Base-by-base conservation (phyloP, 2,113 vertebrate species). In the Otocyon megalotis region DNA sequence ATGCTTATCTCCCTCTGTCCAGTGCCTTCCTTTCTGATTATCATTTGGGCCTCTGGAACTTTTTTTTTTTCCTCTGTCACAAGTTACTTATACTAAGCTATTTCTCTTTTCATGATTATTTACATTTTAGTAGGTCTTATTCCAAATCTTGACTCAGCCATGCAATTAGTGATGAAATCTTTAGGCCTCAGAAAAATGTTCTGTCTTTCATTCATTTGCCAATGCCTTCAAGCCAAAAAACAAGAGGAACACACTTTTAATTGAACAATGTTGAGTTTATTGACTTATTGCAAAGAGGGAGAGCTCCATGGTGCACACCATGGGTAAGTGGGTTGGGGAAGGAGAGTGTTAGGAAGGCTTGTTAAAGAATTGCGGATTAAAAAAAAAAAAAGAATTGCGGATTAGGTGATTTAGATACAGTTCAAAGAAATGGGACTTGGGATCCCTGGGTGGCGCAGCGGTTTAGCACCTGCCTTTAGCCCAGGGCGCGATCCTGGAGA, bases 91-190 rank as follows among this genome's bases (percentile, higher is more conserved):
- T 17, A 56, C 24, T 88, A 76, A 72, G n/a, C 19, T 69, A 30
- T 76, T 69, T 93, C 76, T 26, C 71, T 80, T 26, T 65, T 62
- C 7, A 6, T 14, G 22, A 67, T 1, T 79, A 30, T 95, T 82
- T 94, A 28, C 24, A 65, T 67, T 93, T 96, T 89, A 83, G n/a
- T 54, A 87, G 43, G 16, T 88, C 82, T 96, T 87, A 83, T 79
- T 90, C 17, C 22, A 87, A 86, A 85, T 86, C 37, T 80, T 62
- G 15, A 92, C 30, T 32, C 30, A 94, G 71, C 3, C 94, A 28
- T 86, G 89, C n/a, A 54, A 76, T 63, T 67, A 48, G 7, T 30
- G 24, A 88, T 74, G 11, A 96, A 76, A 85, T 58, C 24, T 89
- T 89, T 28, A 67, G n/a, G 9, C 2, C 43, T 22, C 15, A 76